Conservation (phyloP, 92 coral and sea anemone species). For the Porites rus region DNA sequence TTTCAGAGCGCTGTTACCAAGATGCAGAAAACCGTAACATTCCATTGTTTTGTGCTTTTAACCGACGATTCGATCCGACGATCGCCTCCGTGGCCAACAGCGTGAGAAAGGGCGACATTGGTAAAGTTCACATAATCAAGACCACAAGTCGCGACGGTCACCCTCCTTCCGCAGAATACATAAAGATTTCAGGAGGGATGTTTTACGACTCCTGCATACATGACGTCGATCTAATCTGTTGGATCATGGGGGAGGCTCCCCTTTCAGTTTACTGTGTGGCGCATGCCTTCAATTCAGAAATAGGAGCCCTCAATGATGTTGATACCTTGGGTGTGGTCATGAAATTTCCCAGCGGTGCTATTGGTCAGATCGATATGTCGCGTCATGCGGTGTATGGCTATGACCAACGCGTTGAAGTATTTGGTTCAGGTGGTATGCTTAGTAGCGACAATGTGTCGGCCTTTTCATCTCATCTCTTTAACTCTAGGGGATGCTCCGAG, state of each 20-base stretch:
- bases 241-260: conserved; percentile 87
- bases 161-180: conserved; percentile 65
- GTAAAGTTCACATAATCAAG: conserved; percentile 77
- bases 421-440: conserved; percentile 91
- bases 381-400: conserved; percentile 85
- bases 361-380: conserved; percentile 86
- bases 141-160: conserved; percentile 90
- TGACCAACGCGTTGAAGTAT: conserved; percentile 92
- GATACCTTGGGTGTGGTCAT: conserved; percentile 85
- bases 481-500: conserved; percentile 41
- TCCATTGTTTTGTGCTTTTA: conserved; percentile 85
- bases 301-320: conserved; percentile 77
- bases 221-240: conserved; percentile 83
- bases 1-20: conserved; percentile 79
- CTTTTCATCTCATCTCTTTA: conserved; percentile 38
- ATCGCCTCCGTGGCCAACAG: conserved; percentile 49
- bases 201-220: conserved; percentile 92
- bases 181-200: conserved; percentile 84
- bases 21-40: conserved; percentile 70
- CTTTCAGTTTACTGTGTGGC: conserved; percentile 81
- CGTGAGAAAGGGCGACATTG: conserved; percentile 72
- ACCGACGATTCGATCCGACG: conserved; percentile 96
- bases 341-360: conserved; percentile 91
- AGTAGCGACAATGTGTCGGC: conserved; percentile 69
- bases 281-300: conserved; percentile 73